Conservation (phyloP, 2,113 vertebrate genomes). For the Aramus guarauna region DNA sequence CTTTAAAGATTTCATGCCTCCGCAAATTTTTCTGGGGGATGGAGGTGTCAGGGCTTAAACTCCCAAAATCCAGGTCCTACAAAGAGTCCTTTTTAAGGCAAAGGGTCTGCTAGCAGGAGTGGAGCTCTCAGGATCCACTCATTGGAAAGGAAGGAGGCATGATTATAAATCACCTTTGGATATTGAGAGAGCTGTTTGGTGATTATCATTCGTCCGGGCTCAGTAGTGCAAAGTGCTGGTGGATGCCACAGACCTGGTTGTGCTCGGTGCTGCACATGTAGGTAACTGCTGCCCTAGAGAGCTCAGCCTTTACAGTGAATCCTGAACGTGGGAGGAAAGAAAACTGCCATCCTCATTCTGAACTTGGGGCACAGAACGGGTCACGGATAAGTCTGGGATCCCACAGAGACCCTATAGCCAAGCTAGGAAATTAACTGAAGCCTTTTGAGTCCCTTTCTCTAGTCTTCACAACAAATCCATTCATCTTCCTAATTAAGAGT, state of each 20-base stretch:
- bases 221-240: background rate
- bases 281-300: background rate
- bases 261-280: background rate
- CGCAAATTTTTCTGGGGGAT: background rate
- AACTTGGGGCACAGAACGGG: background rate
- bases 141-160: background rate
- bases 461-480: background rate
- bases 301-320: background rate
- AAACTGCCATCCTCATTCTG: background rate
- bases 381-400: background rate
- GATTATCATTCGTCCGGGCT: accelerated
- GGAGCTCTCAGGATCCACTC: background rate
- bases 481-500: background rate
- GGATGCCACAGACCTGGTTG: background rate
- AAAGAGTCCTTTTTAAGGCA: background rate
- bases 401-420: background rate
- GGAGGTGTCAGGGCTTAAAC: background rate
- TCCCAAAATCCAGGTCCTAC: background rate
- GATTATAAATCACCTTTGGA: background rate
- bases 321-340: background rate
- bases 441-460: background rate
- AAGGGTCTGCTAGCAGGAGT: background rate
- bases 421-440: background rate
- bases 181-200: background rate
- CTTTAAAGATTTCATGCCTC: constrained; percentile 48